phyloP scores from a whole-genome alignment of 1,140 invertebrate genomes.

The Chlorops oryzae region DNA sequence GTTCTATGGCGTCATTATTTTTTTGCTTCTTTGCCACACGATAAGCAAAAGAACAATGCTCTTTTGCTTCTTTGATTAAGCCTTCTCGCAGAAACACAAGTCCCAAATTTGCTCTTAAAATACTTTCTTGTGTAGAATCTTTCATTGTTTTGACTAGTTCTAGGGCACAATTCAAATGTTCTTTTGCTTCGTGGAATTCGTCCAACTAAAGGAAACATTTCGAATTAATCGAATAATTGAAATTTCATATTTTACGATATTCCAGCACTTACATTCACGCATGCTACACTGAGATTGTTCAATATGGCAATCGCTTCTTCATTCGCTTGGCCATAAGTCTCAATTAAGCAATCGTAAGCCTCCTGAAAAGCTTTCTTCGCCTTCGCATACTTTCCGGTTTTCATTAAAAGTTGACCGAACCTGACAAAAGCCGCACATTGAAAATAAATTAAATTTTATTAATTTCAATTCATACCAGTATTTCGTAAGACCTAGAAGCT shows the following conservation, averaged over 20 bases:
- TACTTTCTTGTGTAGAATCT: constrained; percentile 62
- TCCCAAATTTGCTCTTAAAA: constrained; percentile 78
- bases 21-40: constrained; percentile 60
- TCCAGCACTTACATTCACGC: constrained; percentile 48
- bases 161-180: constrained; percentile 66
- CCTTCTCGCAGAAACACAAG: constrained; percentile 68
- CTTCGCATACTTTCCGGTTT: constrained; percentile 57
- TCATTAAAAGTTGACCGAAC: constrained; percentile 72
- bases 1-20: constrained; percentile 57
- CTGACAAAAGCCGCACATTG: constrained; percentile 40
- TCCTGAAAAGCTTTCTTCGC: constrained; percentile 63
- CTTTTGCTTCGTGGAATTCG: constrained; percentile 62
- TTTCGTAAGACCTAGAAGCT: constrained; percentile 55
- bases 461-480: constrained; percentile 57
- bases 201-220: constrained; percentile 55
- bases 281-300: constrained; percentile 78
- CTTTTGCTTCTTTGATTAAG: constrained; percentile 63
- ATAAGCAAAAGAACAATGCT: constrained; percentile 63
- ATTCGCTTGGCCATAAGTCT: constrained; percentile 60
- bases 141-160: constrained; percentile 58
- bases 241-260: background rate
- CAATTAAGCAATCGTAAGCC: constrained; percentile 61
- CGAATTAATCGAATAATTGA: background rate
- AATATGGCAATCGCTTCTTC: constrained; percentile 71
- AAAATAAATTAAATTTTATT: constrained; percentile 42